phyloP scores from a whole-genome alignment of 2,888 invertebrate genomes.

The Cristatella mucedo region DNA sequence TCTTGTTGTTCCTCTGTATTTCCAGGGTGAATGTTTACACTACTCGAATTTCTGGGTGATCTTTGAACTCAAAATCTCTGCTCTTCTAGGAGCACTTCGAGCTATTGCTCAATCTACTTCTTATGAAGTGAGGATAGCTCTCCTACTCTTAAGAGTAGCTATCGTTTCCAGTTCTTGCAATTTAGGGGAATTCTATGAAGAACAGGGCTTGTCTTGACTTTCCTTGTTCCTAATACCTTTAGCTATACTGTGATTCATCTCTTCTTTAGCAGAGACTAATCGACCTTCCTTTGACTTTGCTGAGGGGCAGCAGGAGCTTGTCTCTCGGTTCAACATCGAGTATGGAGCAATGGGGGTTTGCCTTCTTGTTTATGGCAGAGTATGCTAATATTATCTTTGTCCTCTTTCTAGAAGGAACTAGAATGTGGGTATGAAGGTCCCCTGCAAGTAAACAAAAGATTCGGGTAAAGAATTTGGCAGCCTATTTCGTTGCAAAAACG shows the following conservation, averaged over 20 bases:
- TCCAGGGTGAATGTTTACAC: constrained; percentile 51
- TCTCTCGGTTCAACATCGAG: constrained; percentile 63
- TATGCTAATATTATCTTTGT: constrained; percentile 29
- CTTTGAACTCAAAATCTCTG: constrained; percentile 58
- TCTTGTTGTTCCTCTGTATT: constrained; percentile 52
- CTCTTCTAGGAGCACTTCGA: constrained; percentile 52
- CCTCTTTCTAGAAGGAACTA: constrained; percentile 24
- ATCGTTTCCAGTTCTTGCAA: constrained; percentile 40
- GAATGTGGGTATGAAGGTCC: constrained; percentile 49
- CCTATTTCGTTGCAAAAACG: no score
- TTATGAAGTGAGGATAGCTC: constrained; percentile 55
- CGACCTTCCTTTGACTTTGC: constrained; percentile 48
- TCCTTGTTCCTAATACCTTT: constrained; percentile 17
- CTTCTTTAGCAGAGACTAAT: constrained; percentile 31
- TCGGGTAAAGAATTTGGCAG: no score
- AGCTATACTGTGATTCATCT: constrained; percentile 23
- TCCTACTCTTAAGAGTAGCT: constrained; percentile 49
- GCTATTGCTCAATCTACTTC: constrained; percentile 58
- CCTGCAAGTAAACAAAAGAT: no score
- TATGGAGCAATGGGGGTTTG: constrained; percentile 43
- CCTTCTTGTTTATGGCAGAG: constrained; percentile 34
- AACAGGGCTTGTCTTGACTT: constrained; percentile 13
- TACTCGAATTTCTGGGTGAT: constrained; percentile 45
- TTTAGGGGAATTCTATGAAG: constrained; percentile 13
- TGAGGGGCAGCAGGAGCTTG: constrained; percentile 60